Percentiles rank a stretch among this genome's conserved stretches.
Evolutionary conservation across 2,797 vertebrate genomes (phyloP).

Genomic region (Mareca penelope): DNA sequence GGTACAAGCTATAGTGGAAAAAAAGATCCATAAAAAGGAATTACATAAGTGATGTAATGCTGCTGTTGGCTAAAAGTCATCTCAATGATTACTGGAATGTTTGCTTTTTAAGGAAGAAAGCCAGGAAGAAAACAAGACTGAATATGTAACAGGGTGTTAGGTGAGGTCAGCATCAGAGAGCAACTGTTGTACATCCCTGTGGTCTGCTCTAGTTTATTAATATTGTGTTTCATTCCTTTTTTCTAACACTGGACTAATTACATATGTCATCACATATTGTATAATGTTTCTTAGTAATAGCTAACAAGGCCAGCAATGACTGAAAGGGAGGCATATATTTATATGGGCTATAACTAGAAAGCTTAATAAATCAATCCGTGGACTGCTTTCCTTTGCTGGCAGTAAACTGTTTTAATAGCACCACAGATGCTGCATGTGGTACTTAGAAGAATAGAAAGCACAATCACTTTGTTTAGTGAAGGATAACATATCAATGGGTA

Average conservation of each 20-base stretch:
- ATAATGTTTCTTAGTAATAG: not conserved
- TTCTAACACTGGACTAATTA: not conserved
- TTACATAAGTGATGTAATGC: not conserved
- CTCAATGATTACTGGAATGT: not conserved
- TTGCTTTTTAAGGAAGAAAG: constrained; percentile 54
- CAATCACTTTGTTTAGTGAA: not conserved
- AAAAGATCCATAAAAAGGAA: constrained; percentile 36
- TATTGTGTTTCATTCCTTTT: not conserved
- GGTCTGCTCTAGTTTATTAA: not conserved
- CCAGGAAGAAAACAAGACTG: constrained; percentile 22
- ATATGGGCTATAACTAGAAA: not conserved
- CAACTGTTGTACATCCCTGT: not conserved
- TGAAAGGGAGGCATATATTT: constrained; percentile 7
- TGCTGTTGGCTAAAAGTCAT: not conserved
- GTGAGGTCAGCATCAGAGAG: not conserved
- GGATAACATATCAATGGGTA: not conserved
- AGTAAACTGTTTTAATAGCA: not conserved
- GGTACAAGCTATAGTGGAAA: not conserved
- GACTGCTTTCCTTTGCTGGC: not conserved
- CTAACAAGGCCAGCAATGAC: not conserved
- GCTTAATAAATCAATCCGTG: constrained; percentile 13
- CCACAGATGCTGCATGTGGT: not conserved
- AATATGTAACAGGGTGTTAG: not conserved
- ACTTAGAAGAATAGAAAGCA: not conserved
- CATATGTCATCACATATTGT: not conserved